Base-by-base conservation (phyloP, 2,797 vertebrate genomes). In the Paedocypris micromegethes region DNA sequence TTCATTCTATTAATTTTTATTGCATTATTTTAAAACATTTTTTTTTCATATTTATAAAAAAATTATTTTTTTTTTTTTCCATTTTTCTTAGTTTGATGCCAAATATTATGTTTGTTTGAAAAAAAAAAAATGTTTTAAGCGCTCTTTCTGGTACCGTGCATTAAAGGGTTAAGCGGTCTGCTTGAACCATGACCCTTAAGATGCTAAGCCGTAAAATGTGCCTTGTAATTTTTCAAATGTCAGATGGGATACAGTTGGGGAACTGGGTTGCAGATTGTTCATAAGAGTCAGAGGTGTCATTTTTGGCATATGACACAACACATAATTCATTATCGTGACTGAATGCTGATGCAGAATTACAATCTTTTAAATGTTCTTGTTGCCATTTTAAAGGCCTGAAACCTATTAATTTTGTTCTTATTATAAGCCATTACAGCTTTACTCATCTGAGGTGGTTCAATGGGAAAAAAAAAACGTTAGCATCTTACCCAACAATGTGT, bases 361-460 rank as follows among this genome's bases (percentile, higher is more conserved):
- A 81, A 72, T 74, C 78, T 79, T 59, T 68, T 39, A 45, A 39
- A 66, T 42, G 53, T 68, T 70, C 40, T 3, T 58, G 60, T 54
- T 50, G 43, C 47, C 6, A 61, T 65, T 65, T 76, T 79, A 78
- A 80, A 78, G 58, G 64, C 61, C 51, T 77, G 74, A 77, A 69
- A 73, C 74, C 59, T 58, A 63, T 75, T 70, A 74, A 80, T 77
- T 76, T 71, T 70, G 68, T 79, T 74, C 72, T 79, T 43, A 79
- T 72, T 66, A 66, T 67, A 39, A 58, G 52, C 50, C 45, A 23
- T 23, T 23, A 23, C 23, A 23, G 23, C 23, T 23, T 23, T 23
- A 23, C 23, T 23, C 23, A 23, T 23, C 23, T 23, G 23, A 23
- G 23, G 23, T 79, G 80, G 57, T 77, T 59, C 66, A 78, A 58